These are phyloP conservation scores for Ips nitidus DNA, from an alignment of 1,140 invertebrate genomes.

Conservation along the genomic window DNA sequence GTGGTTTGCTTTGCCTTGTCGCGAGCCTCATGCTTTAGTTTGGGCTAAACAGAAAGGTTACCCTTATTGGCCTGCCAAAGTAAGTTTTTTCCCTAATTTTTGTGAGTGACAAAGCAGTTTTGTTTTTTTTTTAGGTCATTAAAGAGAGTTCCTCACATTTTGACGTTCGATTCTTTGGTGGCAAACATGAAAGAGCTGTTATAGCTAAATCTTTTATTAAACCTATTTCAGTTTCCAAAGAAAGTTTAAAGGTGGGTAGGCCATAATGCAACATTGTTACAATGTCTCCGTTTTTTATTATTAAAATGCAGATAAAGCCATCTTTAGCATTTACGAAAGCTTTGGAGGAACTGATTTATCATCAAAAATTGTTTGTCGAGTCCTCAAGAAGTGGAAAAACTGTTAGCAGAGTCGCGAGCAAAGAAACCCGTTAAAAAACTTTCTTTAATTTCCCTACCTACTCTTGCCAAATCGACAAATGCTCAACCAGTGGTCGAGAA, in stretches of 20 bases:
- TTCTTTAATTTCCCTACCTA: no score
- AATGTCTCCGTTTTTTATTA: neutral
- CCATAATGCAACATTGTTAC: neutral
- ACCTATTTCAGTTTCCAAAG: constrained; percentile 67
- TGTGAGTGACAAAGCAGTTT: neutral
- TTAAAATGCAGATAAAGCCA: constrained; percentile 58
- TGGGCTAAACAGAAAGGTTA: constrained; percentile 83
- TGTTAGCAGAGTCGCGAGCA: constrained; percentile 36
- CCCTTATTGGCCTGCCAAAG: constrained; percentile 86
- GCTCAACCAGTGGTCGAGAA: no score
- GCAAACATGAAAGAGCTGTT: constrained; percentile 72
- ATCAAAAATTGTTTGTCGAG: constrained; percentile 68
- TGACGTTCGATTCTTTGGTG: constrained; percentile 85
- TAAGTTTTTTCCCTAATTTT: constrained; percentile 50
- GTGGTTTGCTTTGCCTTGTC: constrained; percentile 85
- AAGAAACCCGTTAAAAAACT: constrained; percentile 36
- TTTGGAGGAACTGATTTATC: constrained; percentile 70
- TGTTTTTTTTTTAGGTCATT: constrained; percentile 42
- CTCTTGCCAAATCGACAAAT: neutral
- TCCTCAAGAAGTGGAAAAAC: constrained; percentile 49
- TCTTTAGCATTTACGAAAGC: constrained; percentile 69
- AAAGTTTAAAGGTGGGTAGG: constrained; percentile 57
- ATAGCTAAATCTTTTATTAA: constrained; percentile 69
- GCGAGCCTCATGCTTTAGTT: constrained; percentile 80
- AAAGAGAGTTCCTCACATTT: constrained; percentile 54